Base-by-base conservation (phyloP, 2,888 invertebrate genomes). In the Heliconius charithonia region DNA sequence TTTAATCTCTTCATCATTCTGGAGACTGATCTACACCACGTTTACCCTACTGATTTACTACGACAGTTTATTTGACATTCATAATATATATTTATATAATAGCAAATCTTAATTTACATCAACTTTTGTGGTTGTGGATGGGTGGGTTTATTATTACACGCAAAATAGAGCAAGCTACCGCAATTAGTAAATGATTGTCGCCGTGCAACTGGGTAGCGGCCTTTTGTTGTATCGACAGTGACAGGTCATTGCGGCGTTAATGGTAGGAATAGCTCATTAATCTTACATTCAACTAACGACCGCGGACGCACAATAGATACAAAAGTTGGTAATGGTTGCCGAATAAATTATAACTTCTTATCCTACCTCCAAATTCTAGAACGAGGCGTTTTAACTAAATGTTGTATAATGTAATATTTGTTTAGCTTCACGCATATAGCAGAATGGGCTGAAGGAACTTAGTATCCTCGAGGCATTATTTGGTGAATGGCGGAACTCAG, bases 261-360 rank as follows among this genome's bases (percentile, higher is more conserved):
- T 89, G 88, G 86, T 85, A 85, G 86, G 85, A 86, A 83, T 81
- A 84, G 83, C 85, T 89, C 93, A 93, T 94, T 92, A 93, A 93
- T 93, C 93, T 92, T 92, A 89, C 89, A 91, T 92, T 92, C 92
- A 92, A 89, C 90, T 89, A 89, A 87, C 86, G 84, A 82, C 87
- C 85, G 83, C 86, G 86, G 81, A 83, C 80, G 78, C 81, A 85
- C 83, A 87, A 85, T 90, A 92, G 92, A 85, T 88, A 86, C 90
- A 87, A 89, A 92, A 89, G 89, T 88, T 86, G 89, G 89, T 93
- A 93, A 93, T 92, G 91, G 90, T 85, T 86, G 86, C 85, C 83
- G 84, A 86, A 91, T 87, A 91, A 92, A 92, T 92, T 91, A 92
- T 90, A 90, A 88, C 91, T 90, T 90, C 89, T 90, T 89, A 86